Percentiles rank a stretch among this genome's conserved stretches.
phyloP scores from a whole-genome alignment of 53 echinoderm and acorn worm genomes.

The Henricia sp. region DNA sequence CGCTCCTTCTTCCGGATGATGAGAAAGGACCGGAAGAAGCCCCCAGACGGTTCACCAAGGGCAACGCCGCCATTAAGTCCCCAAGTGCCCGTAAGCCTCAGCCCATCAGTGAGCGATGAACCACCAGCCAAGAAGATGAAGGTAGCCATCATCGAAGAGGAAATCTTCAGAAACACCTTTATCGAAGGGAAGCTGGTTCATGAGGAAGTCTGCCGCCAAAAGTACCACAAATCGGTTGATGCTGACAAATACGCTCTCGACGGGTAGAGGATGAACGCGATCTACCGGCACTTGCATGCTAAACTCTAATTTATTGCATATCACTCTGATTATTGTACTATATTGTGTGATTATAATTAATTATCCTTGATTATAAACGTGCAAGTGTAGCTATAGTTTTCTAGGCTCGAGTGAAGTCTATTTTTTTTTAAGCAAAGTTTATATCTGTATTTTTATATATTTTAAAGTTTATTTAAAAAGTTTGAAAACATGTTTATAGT shows the following conservation, averaged over 20 bases:
- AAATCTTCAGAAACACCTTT: background rate
- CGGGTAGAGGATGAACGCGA: no score
- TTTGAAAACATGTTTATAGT: background rate
- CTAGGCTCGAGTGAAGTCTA: no score
- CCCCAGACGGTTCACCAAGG: background rate
- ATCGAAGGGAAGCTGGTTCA: background rate
- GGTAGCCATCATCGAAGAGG: background rate
- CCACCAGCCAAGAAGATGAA: no score
- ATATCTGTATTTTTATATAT: background rate
- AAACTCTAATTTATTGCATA: background rate
- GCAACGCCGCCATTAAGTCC: background rate
- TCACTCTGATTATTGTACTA: background rate
- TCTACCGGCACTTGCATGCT: background rate
- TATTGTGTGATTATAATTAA: background rate
- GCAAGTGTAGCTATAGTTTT: no score
- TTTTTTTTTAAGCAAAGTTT: background rate
- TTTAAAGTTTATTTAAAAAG: background rate
- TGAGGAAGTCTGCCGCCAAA: background rate
- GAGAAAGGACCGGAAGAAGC: background rate
- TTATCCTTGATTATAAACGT: background rate
- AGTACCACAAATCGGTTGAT: background rate
- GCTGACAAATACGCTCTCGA: no score
- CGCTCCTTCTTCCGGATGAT: background rate
- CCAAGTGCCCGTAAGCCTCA: background rate
- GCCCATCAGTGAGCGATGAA: background rate